A percentile compares a stretch with the other conserved stretches of the same genome.
Evolutionary conservation across 2,797 vertebrate species (phyloP).

Genomic region (Urophycis tenuis): DNA sequence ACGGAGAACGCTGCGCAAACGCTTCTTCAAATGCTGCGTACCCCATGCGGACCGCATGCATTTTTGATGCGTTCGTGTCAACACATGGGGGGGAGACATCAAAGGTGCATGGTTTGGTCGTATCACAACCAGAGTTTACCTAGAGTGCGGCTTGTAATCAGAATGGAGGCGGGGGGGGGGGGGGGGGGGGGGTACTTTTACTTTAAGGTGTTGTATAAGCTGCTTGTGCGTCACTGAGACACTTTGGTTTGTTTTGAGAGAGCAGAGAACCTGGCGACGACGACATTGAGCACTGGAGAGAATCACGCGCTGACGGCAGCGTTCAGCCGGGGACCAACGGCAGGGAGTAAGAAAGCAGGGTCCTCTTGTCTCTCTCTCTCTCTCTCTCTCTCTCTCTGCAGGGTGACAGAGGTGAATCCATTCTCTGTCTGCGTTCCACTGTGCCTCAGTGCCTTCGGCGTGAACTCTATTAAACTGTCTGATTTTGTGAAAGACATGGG

Average conservation of each 20-base stretch:
- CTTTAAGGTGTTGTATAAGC: neutral
- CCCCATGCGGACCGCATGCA: too few species aligned
- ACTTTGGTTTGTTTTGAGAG: neutral
- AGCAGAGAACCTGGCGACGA: too few species aligned
- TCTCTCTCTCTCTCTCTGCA: too few species aligned
- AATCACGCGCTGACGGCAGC: too few species aligned
- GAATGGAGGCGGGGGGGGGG: too few species aligned
- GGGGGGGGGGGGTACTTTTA: too few species aligned
- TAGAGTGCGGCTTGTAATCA: too few species aligned
- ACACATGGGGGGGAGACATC: too few species aligned
- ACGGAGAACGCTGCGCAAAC: too few species aligned
- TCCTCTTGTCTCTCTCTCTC: neutral
- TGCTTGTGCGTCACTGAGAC: neutral
- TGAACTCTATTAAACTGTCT: constrained; percentile 2
- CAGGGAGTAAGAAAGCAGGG: neutral
- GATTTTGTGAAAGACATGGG: neutral
- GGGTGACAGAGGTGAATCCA: neutral
- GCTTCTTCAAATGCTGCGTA: neutral
- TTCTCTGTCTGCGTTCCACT: neutral
- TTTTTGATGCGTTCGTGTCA: too few species aligned
- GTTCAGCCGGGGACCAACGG: neutral
- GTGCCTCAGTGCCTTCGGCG: neutral
- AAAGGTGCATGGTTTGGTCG: too few species aligned
- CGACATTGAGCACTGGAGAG: too few species aligned
- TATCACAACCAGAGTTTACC: neutral